Evolutionary conservation across 2,113 vertebrate genomes (phyloP), one percentile per base, ranked within the genome.

Genomic region (Rhea pennata): DNA sequence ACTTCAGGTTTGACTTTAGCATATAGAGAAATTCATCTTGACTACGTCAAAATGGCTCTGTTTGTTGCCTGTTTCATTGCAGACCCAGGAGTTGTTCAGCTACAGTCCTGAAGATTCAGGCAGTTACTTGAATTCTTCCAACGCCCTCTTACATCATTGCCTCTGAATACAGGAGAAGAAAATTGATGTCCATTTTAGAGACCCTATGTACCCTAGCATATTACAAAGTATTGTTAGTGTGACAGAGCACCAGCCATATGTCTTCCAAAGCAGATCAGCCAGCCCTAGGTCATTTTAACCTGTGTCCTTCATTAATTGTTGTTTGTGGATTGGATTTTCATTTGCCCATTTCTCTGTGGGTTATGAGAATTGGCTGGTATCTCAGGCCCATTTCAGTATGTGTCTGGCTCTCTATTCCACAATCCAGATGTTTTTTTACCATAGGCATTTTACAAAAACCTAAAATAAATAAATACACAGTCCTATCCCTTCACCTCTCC

Each of bases 401-500:
- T 6, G 72, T 40, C 93, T 93, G 92, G 48, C 76, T 73, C 24
- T 33, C 39, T 26, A 0, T 48, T 36, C 80, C 66, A 10, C 62
- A 40, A 5, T 20, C 76, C 96, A 91, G 90, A 96, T 96, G 83
- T n/a, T 87, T 88, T 88, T 84, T 70, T 39, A 23, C 91, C 78
- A 4, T 56, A 48, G 31, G 61, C 88, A 42, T 82, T 92, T 88
- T 21, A 36, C 48, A 66, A 75, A 92, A 93, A 70, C 80, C 77
- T 76, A 10, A 72, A 79, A 1, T 33, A 95, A 94, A 94, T 15
- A 87, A 84, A 93, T 19, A 17, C 56, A 3, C 1, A 0, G 4
- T 13, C 76, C 64, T 6, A 4, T 29, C 44, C 93, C 92, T 86
- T 79, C 74, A 39, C 53, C 46, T 83, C 88, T 75, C 93, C 46